A percentile compares a stretch with the other conserved stretches of the same genome.
Evolutionary conservation across 2,888 invertebrate species (phyloP).

Genomic region (Epistrophella euchroma): DNA sequence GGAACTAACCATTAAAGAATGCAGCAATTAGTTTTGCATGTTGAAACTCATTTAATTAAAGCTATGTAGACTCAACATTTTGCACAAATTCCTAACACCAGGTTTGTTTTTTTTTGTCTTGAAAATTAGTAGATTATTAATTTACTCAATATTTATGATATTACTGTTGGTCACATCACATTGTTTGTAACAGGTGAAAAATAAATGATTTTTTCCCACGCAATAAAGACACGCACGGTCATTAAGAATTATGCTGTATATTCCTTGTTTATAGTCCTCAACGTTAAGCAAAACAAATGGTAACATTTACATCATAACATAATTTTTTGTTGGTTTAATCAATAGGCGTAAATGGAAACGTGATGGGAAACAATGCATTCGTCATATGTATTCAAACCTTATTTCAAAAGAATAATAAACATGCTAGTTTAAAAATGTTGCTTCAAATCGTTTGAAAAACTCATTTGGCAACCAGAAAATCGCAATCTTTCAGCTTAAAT

Average conservation of each 20-base stretch:
- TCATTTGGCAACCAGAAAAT: conserved; percentile 10
- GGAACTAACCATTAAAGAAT: neutral
- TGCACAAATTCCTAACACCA: neutral
- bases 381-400: neutral
- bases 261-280: neutral
- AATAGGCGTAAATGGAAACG: neutral
- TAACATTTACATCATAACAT: neutral
- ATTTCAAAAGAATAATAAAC: too few relatives aligned
- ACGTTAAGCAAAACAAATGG: neutral
- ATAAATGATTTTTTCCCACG: conserved; percentile 34
- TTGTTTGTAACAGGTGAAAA: conserved; percentile 29
- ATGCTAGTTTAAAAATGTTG: neutral
- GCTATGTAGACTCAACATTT: neutral
- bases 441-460: neutral
- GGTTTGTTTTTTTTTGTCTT: conserved; percentile 2
- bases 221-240: conserved; percentile 38
- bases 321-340: neutral
- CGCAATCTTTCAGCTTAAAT: neutral
- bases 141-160: conserved; percentile 31
- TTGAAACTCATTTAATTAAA: conserved; percentile 13
- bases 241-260: conserved; percentile 17
- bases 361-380: neutral
- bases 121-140: conserved; percentile 6
- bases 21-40: conserved; percentile 30
- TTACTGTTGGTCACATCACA: conserved; percentile 26